phyloP scores from a whole-genome alignment of 2,797 vertebrate species.

The Takifugu ocellatus region DNA sequence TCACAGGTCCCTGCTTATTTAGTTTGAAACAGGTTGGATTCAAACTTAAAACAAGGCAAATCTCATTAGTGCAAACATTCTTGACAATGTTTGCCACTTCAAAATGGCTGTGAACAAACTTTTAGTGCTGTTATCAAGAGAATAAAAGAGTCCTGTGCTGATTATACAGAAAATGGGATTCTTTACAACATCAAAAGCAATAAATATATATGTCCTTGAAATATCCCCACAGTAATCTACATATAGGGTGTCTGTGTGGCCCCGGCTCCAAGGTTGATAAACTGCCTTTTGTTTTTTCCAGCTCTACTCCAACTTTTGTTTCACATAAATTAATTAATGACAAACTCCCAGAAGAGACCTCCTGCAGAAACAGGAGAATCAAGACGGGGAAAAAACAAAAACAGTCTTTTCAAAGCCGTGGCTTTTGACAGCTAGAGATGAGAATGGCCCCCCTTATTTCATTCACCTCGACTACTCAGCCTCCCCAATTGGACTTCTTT shows the following conservation, averaged over 20 bases:
- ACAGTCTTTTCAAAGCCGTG: constrained; percentile 26
- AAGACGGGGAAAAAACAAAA: not conserved
- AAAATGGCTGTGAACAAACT: not conserved
- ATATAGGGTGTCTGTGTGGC: constrained; percentile 21
- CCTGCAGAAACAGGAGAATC: constrained; percentile 8
- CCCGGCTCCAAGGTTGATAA: constrained; percentile 40
- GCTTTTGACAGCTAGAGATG: constrained; percentile 50
- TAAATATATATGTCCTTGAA: constrained; percentile 19
- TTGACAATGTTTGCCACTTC: no score
- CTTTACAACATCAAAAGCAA: constrained; percentile 29
- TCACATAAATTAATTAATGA: constrained; percentile 47
- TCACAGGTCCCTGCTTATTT: no score
- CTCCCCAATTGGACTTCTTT: constrained; percentile 45
- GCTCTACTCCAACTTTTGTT: constrained; percentile 22
- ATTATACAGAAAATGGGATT: constrained; percentile 13
- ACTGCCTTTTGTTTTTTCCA: constrained; percentile 16
- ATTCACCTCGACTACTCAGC: constrained; percentile 45
- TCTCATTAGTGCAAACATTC: no score
- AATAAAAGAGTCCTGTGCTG: not conserved
- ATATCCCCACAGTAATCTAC: constrained; percentile 23
- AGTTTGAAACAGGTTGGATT: no score
- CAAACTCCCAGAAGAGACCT: constrained; percentile 36
- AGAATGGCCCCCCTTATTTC: constrained; percentile 35
- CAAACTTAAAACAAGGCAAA: no score
- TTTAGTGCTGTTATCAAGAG: not conserved